Percentiles rank a stretch among this genome's conserved stretches.
phyloP scores from a whole-genome alignment of 2,797 vertebrate genomes.

The Alosa sapidissima region DNA sequence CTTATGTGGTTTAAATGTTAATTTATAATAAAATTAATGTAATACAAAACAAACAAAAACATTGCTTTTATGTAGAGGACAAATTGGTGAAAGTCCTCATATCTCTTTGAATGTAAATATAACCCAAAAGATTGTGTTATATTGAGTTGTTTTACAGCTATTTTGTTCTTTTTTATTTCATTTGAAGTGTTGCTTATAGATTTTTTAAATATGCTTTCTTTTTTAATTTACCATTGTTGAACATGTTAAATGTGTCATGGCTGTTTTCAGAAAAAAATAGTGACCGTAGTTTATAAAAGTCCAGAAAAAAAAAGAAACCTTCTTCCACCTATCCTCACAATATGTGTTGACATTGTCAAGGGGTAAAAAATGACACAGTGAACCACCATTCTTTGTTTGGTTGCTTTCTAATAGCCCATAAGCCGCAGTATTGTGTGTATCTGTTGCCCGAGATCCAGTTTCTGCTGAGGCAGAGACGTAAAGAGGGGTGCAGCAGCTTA shows the following conservation, averaged over 20 bases:
- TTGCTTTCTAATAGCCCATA: slow-evolving; percentile 45
- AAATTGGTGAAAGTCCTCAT: slow-evolving; percentile 34
- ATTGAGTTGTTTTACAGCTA: slow-evolving; percentile 45
- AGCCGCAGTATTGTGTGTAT: slow-evolving; percentile 74
- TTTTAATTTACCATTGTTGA: slow-evolving; percentile 53
- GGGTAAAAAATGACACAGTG: neutral
- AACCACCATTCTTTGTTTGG: slow-evolving; percentile 13
- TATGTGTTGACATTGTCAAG: neutral
- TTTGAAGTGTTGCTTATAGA: slow-evolving; percentile 64
- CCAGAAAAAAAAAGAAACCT: slow-evolving; percentile 38
- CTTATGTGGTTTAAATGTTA: neutral
- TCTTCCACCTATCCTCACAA: neutral
- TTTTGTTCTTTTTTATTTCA: slow-evolving; percentile 51
- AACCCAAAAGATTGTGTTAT: slow-evolving; percentile 67
- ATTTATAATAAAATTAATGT: neutral
- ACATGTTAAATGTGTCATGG: slow-evolving; percentile 64
- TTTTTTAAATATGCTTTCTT: slow-evolving; percentile 68
- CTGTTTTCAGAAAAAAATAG: slow-evolving; percentile 63
- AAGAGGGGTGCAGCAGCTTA: slow-evolving; percentile 51
- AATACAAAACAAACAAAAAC: slow-evolving; percentile 6
- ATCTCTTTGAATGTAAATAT: slow-evolving; percentile 76
- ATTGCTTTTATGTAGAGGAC: neutral
- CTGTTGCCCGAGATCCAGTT: slow-evolving; percentile 61
- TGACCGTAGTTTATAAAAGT: slow-evolving; percentile 55
- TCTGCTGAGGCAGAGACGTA: slow-evolving; percentile 56